Evolutionary conservation across 1,140 invertebrate genomes (phyloP), one percentile per base, ranked within the genome.

Genomic region (Tetraneura akinire): DNA sequence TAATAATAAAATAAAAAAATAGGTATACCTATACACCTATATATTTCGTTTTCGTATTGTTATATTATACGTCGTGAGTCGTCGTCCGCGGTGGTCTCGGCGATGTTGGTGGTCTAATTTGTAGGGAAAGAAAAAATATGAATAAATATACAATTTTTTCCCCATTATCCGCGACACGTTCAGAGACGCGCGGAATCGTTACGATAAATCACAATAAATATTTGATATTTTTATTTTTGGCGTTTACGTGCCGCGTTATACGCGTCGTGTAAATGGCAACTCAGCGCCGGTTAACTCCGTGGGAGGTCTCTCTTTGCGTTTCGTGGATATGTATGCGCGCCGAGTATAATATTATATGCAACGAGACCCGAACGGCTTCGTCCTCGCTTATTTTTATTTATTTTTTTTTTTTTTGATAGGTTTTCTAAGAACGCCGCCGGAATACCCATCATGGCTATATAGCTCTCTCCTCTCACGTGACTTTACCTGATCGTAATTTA

Each of bases 401-500:
- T 73, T 4, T 37, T 37, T 4, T 62, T 29, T 29, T 66, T 42
- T 76, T 57, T 60, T 26, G 53, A 47, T 60, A 57, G 10, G 32
- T 76, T 37, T 37, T 76, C 73, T 57, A 42, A 76, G 73, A 76
- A 76, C 21, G 37, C 23, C n/a, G 32, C 8, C 47, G 37, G 14
- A 29, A 37, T 8, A 37, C 32, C 53, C 73, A 14, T 60, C 37
- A 60, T 45, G 32, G 45, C 37, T 60, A 37, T 37, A 37, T 37
- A 26, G 32, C 32, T 29, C 32, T 8, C 32, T 29, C 32, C 32
- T 37, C 32, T 37, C 32, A 37, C 53, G 29, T 76, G 53, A 60
- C 73, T 76, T 76, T 76, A 76, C 73, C 73, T 60, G 53, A 76
- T 76, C 73, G 23, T 45, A 76, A 76, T 76, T 76, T 76, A 51